phyloP scores from a whole-genome alignment of 1,140 invertebrate species.

The Caenorhabditis inopinata region DNA sequence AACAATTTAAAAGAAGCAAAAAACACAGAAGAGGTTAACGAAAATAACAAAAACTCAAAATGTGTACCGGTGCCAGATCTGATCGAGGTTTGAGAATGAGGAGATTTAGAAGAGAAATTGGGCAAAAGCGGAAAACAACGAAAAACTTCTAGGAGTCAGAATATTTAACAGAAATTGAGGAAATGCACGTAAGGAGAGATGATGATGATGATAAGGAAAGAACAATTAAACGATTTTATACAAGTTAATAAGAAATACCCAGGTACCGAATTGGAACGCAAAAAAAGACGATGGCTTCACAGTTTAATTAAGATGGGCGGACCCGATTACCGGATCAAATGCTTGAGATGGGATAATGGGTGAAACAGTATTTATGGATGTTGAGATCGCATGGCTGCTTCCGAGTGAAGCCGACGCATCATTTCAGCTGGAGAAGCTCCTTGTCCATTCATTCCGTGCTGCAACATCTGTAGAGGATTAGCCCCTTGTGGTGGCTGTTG shows the following conservation, averaged over 20 bases:
- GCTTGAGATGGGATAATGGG: neutral
- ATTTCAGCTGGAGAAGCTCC: neutral
- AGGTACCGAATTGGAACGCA: neutral
- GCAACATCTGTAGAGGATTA: conserved; percentile 4
- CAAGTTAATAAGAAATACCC: neutral
- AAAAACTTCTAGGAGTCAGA: neutral
- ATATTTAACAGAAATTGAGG: neutral
- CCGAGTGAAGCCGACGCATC: neutral
- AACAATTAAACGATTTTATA: neutral
- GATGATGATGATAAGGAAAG: neutral
- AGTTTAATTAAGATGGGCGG: neutral
- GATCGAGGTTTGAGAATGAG: conserved; percentile 22
- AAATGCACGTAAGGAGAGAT: conserved; percentile 18
- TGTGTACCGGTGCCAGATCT: conserved; percentile 5
- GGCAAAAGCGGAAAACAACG: neutral
- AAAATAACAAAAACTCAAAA: neutral
- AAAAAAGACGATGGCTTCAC: neutral
- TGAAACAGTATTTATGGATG: neutral
- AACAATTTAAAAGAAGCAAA: neutral
- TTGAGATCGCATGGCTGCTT: neutral
- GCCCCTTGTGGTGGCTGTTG: neutral
- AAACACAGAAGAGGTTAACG: neutral
- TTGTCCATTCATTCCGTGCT: neutral
- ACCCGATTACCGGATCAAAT: neutral
- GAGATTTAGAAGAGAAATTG: neutral